Evolutionary conservation across 2,113 vertebrate species (phyloP), one percentile per base, ranked within the genome.

Genomic region (Neoarius graeffei): DNA sequence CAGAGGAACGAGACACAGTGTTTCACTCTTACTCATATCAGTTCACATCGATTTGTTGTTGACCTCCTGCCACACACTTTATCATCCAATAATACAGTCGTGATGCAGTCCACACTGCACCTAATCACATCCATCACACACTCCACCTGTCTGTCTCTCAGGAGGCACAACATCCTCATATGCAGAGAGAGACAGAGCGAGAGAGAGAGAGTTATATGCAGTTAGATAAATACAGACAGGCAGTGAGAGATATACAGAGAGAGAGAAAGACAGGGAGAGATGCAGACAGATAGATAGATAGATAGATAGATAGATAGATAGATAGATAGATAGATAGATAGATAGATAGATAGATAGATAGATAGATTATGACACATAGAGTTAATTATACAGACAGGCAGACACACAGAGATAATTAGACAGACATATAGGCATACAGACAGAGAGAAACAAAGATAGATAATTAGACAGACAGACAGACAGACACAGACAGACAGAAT

Each of bases 11-110:
- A 54, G 48, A 83, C 60, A 66, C n/a, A n/a, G 14, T 77, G 77
- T 57, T 80, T 80, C 77, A 80, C n/a, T 80, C 54, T 92, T 91
- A 90, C 91, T 94, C 93, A 95, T 94, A 94, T 95, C 94, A 95
- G 95, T 96, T 95, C 90, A 87, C 95, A 96, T 96, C 92, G 95
- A 96, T 96, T 95, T 94, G 94, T 95, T 96, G 95, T 96, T 96
- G 95, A 96, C 95, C 95, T 95, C 94, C 93, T 94, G 94, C 95
- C 94, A 95, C 95, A 93, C 93, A 95, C 93, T 73, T 95, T 95
- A 95, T 95, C 94, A 95, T 95, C 94, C 92, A 94, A 95, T 95
- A 95, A 85, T 52, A 19, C 52, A 50, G 83, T 52, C 54, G 83
- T 85, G 67, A 96, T 95, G 93, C 93, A 94, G 93, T 93, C 93